Conservation (phyloP, 2,797 vertebrate genomes). For the Protonibea diacanthus region DNA sequence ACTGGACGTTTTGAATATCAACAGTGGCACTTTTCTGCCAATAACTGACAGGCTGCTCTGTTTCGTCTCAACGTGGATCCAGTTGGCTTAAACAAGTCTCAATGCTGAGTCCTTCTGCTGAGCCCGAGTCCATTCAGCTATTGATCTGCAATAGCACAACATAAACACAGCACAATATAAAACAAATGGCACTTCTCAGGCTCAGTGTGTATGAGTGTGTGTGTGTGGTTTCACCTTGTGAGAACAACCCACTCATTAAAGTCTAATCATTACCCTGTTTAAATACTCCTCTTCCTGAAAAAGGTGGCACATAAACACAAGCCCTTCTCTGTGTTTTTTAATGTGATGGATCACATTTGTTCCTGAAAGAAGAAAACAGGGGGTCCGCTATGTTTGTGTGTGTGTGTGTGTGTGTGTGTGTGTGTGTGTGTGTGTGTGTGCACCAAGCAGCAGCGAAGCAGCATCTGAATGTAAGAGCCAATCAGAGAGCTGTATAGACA, state of each 20-base stretch:
- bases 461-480: conserved; percentile 72
- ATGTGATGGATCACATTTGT: conserved; percentile 62
- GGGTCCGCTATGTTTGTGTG: conserved; percentile 53
- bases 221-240: conserved; percentile 35
- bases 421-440: conserved; percentile 34
- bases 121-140: conserved; percentile 32
- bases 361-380: conserved; percentile 69
- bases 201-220: conserved; percentile 19
- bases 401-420: conserved; percentile 16
- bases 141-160: conserved; percentile 26
- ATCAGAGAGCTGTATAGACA: conserved; percentile 69
- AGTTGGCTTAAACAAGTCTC: conserved; percentile 50
- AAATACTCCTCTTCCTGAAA: conserved; percentile 32
- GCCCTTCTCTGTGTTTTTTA: conserved; percentile 16
- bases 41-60: conserved; percentile 53
- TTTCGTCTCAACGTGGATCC: conserved; percentile 48
- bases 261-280: conserved; percentile 29
- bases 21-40: conserved; percentile 39
- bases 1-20: conserved; percentile 30
- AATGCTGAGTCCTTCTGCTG: conserved; percentile 32
- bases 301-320: conserved; percentile 23
- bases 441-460: conserved; percentile 36
- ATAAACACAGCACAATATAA: conserved; percentile 23
- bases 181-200: conserved; percentile 42
- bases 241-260: conserved; percentile 41